Evolutionary conservation across 2,888 invertebrate species (phyloP).

Genomic region (Tricholauxania praeusta): DNA sequence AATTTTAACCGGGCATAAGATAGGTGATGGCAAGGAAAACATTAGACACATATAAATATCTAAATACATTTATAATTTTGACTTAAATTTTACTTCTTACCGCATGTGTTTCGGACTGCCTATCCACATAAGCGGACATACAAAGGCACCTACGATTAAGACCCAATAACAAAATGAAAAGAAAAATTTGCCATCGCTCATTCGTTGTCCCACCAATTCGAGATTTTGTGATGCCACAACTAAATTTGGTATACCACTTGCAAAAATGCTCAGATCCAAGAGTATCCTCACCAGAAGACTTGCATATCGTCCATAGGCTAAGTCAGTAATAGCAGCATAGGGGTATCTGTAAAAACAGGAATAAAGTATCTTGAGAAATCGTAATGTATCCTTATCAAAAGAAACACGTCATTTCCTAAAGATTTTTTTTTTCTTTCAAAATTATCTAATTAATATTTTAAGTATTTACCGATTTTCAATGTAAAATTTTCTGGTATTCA

Average conservation of each 20-base stretch:
- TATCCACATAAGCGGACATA: slow-evolving; percentile 88
- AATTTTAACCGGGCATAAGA: background rate
- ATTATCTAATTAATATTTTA: background rate
- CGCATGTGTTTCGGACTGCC: slow-evolving; percentile 94
- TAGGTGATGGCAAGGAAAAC: background rate
- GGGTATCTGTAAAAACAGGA: slow-evolving; percentile 75
- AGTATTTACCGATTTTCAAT: no score
- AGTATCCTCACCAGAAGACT: slow-evolving; percentile 77
- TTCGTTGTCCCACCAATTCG: slow-evolving; percentile 80
- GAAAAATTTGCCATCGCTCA: slow-evolving; percentile 74
- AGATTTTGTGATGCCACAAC: slow-evolving; percentile 85
- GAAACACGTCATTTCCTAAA: no score
- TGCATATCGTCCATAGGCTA: slow-evolving; percentile 77
- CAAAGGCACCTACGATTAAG: slow-evolving; percentile 77
- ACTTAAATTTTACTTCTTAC: no score
- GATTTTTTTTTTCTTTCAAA: no score
- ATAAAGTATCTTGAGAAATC: background rate
- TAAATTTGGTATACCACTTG: slow-evolving; percentile 83
- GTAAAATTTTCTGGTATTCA: no score
- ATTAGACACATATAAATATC: no score
- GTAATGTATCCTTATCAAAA: no score
- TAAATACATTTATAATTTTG: no score
- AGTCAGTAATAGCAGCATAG: slow-evolving; percentile 85
- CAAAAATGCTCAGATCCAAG: slow-evolving; percentile 81
- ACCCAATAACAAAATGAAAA: slow-evolving; percentile 88